Conservation (phyloP, 1,140 invertebrate species). For the Odontomachus brunneus region DNA sequence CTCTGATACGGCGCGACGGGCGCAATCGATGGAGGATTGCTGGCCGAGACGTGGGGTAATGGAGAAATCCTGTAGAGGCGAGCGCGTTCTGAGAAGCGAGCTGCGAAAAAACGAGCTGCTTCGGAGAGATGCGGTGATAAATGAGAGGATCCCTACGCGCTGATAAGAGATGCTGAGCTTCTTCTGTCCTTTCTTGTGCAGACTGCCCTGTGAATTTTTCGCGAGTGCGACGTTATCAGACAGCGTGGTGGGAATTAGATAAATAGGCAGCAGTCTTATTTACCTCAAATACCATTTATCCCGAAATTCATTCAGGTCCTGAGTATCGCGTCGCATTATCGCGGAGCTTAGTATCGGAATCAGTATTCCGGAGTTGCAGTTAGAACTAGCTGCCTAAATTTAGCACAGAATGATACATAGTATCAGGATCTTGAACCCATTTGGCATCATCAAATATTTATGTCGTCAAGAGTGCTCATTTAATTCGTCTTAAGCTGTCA, state of each 20-base stretch:
- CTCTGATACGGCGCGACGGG: conserved; percentile 15
- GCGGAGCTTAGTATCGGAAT: too few species aligned
- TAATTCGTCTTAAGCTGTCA: not conserved
- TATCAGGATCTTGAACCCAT: too few species aligned
- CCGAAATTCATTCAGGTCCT: not conserved
- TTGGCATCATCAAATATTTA: too few species aligned
- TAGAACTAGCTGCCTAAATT: too few species aligned
- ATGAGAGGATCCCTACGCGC: not conserved
- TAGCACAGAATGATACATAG: too few species aligned
- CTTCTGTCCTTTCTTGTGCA: not conserved
- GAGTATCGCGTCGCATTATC: too few species aligned
- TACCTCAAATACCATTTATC: not conserved
- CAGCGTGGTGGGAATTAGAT: not conserved
- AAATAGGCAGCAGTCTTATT: not conserved
- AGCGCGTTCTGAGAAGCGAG: conserved; percentile 9
- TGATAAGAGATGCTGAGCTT: not conserved
- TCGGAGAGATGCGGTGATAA: conserved; percentile 6
- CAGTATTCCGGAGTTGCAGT: too few species aligned
- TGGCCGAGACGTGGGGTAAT: conserved; percentile 14
- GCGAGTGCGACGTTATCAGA: not conserved
- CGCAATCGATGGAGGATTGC: conserved; percentile 30
- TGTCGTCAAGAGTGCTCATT: not conserved
- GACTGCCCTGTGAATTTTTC: not conserved
- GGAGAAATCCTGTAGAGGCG: conserved; percentile 15
- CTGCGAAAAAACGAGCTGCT: not conserved